phyloP scores from a whole-genome alignment of 2,888 invertebrate genomes.

The Drosophila yooni region DNA sequence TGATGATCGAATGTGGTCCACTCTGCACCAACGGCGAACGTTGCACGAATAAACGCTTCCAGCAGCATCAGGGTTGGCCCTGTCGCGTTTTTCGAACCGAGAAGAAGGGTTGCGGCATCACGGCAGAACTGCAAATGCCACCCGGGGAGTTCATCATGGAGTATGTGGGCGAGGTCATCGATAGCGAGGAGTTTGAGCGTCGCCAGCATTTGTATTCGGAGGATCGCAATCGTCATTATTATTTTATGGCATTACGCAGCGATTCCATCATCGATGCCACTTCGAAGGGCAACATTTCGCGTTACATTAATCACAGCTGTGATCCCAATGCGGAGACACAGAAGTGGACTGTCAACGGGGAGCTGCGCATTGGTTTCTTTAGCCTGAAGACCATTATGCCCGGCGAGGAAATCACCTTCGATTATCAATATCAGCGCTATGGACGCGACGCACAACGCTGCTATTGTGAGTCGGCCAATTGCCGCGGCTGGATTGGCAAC shows the following conservation, averaged over 20 bases:
- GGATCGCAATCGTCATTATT: slow-evolving; percentile 96
- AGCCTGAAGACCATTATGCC: slow-evolving; percentile 92
- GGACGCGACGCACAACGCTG: slow-evolving; percentile 98
- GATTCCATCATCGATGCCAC: slow-evolving; percentile 99
- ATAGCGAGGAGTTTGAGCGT: slow-evolving; percentile 94
- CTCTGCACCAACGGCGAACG: slow-evolving; percentile 95
- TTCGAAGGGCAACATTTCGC: slow-evolving; percentile 96
- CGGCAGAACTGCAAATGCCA: slow-evolving; percentile 84
- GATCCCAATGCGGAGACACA: slow-evolving; percentile 99
- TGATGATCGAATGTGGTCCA: slow-evolving; percentile 99
- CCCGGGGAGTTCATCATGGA: slow-evolving; percentile 97
- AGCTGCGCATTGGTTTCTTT: slow-evolving; percentile 98
- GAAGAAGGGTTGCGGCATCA: slow-evolving; percentile 98
- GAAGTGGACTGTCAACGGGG: slow-evolving; percentile 98
- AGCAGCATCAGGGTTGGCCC: slow-evolving; percentile 93
- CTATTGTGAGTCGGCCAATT: slow-evolving; percentile 94
- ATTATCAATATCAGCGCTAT: slow-evolving; percentile 99
- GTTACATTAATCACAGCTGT: slow-evolving; percentile 99
- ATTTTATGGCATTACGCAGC: slow-evolving; percentile 98
- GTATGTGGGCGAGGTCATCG: slow-evolving; percentile 98
- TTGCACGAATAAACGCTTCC: slow-evolving; percentile 98
- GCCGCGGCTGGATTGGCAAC: slow-evolving; percentile 98
- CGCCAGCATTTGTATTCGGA: slow-evolving; percentile 95
- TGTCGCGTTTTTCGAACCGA: slow-evolving; percentile 95
- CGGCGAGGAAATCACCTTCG: slow-evolving; percentile 99